These are phyloP conservation scores for Sander lucioperca DNA, from an alignment of 2,113 vertebrate species.

Conservation along the genomic window DNA sequence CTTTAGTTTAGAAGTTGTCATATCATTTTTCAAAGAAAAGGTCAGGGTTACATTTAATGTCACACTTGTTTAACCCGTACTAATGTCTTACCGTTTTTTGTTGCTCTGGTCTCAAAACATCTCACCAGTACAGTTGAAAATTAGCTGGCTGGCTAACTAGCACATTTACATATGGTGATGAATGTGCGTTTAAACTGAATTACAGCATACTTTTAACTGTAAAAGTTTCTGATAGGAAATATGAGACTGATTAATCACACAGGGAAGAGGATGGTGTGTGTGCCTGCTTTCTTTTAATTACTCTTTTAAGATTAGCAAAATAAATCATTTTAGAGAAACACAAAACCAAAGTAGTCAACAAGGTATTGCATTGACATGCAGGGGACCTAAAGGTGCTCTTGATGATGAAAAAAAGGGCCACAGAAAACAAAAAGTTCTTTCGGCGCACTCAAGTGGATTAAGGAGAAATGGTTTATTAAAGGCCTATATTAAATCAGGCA, in stretches of 20 bases:
- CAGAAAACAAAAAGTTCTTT: background rate
- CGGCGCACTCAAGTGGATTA: background rate
- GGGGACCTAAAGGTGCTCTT: background rate
- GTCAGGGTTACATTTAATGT: background rate
- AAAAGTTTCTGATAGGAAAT: background rate
- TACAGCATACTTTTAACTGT: background rate
- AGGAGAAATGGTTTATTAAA: background rate
- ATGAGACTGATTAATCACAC: background rate
- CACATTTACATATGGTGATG: too few species aligned
- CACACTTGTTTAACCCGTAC: background rate
- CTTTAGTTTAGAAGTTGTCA: background rate
- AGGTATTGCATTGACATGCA: too few species aligned
- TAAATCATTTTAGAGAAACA: background rate
- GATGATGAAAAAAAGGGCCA: background rate
- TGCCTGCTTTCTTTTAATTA: background rate
- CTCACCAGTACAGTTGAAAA: too few species aligned
- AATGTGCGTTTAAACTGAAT: background rate
- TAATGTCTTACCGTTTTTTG: too few species aligned
- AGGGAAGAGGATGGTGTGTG: background rate
- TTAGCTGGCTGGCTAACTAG: too few species aligned
- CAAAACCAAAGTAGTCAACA: background rate
- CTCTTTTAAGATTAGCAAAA: background rate
- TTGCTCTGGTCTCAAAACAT: too few species aligned
- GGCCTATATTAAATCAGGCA: conserved; percentile 10
- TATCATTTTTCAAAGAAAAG: background rate